Base-by-base conservation (phyloP, 2,888 invertebrate species). In the Adelognathus sp. region DNA sequence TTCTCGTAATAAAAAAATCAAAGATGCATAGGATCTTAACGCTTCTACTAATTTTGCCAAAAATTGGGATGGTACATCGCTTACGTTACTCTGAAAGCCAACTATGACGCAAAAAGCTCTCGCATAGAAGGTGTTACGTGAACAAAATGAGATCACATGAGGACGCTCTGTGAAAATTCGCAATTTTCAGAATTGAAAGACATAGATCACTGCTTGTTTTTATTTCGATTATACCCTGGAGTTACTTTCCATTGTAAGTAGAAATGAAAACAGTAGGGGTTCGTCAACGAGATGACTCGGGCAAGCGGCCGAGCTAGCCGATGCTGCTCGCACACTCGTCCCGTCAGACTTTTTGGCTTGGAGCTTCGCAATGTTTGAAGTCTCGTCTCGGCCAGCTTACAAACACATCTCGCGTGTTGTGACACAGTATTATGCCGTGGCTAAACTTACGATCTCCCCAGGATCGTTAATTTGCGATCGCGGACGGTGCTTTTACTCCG, bases 341-440 rank as follows among this genome's bases (percentile, higher is more conserved):
- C 11, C 39, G 63, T 52, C 77, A 78, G 54, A 86, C 85, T 87
- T 88, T 54, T 88, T 88, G 88, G 88, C 89, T 87, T 83, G 82
- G 76, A 85, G 85, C 87, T 87, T 88, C 81, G 88, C 86, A 85
- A 90, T 91, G 91, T 91, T 91, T 91, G 91, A 91, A 91, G 91
- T 91, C 86, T 88, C 90, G 88, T 91, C 91, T 86, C 87, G 86
- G 86, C 88, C 86, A 89, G 91, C 91, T 91, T 91, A 91, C 89
- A 91, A 91, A 91, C 90, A 91, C 89, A 85, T 88, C 83, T 86
- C 84, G 83, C 80, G 86, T 91, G 91, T 91, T 91, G 90, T 91
- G 91, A 91, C 91, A 91, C 88, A 86, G 88, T 89, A 91, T 90
- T 91, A 91, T 91, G 86, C 90, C 85, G 82, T 78, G 85, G 54